phyloP scores from a whole-genome alignment of 2,113 vertebrate genomes.

The Caranx melampygus region DNA sequence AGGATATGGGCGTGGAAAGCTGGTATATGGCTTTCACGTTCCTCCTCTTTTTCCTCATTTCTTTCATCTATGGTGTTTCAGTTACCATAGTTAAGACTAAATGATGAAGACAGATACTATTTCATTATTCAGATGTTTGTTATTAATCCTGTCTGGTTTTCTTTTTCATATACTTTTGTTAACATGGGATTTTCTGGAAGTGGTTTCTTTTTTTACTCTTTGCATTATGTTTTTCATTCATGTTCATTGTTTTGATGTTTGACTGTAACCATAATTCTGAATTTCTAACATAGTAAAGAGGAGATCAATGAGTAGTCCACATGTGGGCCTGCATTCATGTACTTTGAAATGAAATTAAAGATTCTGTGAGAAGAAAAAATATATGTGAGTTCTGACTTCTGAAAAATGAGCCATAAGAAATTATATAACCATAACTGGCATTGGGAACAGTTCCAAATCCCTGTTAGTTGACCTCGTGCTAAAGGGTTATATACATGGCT shows the following conservation, averaged over 20 bases:
- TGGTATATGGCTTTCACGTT: conserved; percentile 76
- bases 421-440: too few relatives aligned
- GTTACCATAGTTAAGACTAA: conserved; percentile 74
- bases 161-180: not conserved
- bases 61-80: conserved; percentile 67
- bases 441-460: too few relatives aligned
- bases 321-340: too few relatives aligned
- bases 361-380: too few relatives aligned
- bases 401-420: too few relatives aligned
- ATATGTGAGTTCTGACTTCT: too few relatives aligned
- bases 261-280: not conserved
- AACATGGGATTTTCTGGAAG: not conserved
- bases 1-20: conserved; percentile 61
- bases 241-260: not conserved
- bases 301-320: not conserved
- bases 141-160: not conserved
- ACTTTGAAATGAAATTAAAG: too few relatives aligned
- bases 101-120: conserved; percentile 25
- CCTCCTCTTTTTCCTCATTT: conserved; percentile 72
- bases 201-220: not conserved
- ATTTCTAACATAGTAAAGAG: not conserved
- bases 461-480: too few relatives aligned
- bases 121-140: too few relatives aligned
- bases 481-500: too few relatives aligned
- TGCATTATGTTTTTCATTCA: not conserved